Base-by-base conservation (phyloP, 2,113 vertebrate genomes). In the Sceloporus undulatus region DNA sequence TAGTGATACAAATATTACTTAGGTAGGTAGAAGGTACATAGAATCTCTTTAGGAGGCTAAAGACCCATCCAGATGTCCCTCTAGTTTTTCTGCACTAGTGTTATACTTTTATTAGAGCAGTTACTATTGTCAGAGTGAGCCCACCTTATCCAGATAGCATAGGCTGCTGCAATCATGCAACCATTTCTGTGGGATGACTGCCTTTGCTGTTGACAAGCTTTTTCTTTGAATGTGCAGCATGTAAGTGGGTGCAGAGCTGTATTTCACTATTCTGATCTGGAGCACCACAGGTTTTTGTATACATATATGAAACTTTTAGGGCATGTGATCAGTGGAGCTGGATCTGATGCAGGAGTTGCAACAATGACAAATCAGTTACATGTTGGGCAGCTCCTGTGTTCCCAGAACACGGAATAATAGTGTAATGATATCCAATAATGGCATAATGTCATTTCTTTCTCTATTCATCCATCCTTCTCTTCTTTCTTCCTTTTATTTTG, bases 111-210 rank as follows among this genome's bases (percentile, higher is more conserved):
- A 84, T 18, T 13, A 10, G 56, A 59, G 27, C 18, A 56, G 16
- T 29, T 56, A 16, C 13, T 65, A 18, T 78, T 56, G 4, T 54
- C 38, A 81, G 59, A 40, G 42, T 10, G 23, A 52, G 34, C 38
- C 40, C 40, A 79, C 68, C 29, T n/a, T 23, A 68, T 18, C 48
- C 48, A 48, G 48, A 48, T 48, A 7, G 68, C 48, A 68, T n/a
- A 16, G 42, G 70, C 21, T 62, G 59, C 16, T 87, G 77, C 13
- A 71, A 40, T 80, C 52, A 52, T 73, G 34, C 48, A 80, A 11
- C 34, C 68, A 79, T 80, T 87, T 87, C 9, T 86, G n/a, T 54
- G 42, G 4, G 29, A 19, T 79, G 79, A 40, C 40, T 80, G 48
- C 21, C 34, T 73, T 80, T 80, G 48, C 56, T 27, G 29, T 40